Evolutionary conservation across 2,797 vertebrate genomes (phyloP), one percentile per base, ranked within the genome.

Genomic region (Tapirus indicus): DNA sequence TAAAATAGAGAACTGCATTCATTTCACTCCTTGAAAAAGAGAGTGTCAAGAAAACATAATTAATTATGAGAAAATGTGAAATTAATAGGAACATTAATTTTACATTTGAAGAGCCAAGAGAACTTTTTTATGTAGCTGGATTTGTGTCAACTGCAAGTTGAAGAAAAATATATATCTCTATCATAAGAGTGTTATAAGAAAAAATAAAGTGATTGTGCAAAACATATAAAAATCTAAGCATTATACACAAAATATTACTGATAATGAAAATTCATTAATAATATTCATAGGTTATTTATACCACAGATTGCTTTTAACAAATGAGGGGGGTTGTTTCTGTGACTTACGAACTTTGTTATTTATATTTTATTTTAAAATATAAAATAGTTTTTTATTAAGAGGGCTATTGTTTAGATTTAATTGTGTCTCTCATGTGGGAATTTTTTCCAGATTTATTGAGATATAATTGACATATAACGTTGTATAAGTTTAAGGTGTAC

Each of bases 1-100:
- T 84, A 88, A 95, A 88, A 71, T 68, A 58, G 58, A 92, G 38
- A 94, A 84, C 2, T 79, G 4, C 29, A 86, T 68, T 90, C 6
- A 86, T 86, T 94, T 89, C 23, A 75, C 3, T 88, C 11, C 64
- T 74, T 25, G 18, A 60, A 78, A 88, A 91, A 93, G 16, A 90
- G 0, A 4, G 2, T 52, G n/a, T 80, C 93, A 84, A 92, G 18
- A 66, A 92, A 91, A 58, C 38, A 79, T 75, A 90, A 89, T 75
- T 95, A 72, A 82, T 74, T 91, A 88, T 80, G 49, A 94, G 27
- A 86, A 96, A 88, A 92, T 82, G 27, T 82, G 68, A 88, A 95
- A 71, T 93, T 90, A 90, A 88, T 58, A 56, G 27, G 2, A 80
- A n/a, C 20, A 88, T 75, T 84, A 75, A n/a, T 52, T 93, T 97